Percentiles rank a stretch among this genome's conserved stretches.
Evolutionary conservation across 2,113 vertebrate genomes (phyloP).

Genomic region (Engystomops pustulosus): DNA sequence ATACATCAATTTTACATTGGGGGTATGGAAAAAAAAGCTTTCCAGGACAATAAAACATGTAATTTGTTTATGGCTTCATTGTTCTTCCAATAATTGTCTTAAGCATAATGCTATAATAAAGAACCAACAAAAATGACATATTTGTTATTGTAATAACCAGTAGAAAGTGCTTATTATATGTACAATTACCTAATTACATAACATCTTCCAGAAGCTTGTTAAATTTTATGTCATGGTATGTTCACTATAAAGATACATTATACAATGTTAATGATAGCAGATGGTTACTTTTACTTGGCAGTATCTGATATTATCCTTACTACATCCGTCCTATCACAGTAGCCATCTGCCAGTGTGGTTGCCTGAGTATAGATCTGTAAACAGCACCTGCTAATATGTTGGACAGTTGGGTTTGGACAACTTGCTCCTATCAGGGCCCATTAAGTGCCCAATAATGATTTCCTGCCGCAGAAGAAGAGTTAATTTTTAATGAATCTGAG

Average conservation of each 20-base stretch:
- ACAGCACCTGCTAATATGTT: conserved; percentile 23
- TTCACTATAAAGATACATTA: neutral
- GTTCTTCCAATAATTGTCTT: too few relatives aligned
- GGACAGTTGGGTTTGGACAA: conserved; percentile 14
- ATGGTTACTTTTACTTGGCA: conserved; percentile 33
- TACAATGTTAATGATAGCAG: conserved; percentile 14
- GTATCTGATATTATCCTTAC: neutral
- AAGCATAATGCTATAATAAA: too few relatives aligned
- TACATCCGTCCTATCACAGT: conserved; percentile 3
- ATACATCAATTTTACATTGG: too few relatives aligned
- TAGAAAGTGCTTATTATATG: neutral
- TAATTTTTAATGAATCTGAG: neutral
- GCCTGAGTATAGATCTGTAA: conserved; percentile 23
- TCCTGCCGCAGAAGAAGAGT: neutral
- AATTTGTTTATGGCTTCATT: too few relatives aligned
- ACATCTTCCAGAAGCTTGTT: neutral
- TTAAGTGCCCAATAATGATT: neutral
- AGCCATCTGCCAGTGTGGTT: conserved; percentile 23
- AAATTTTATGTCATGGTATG: neutral
- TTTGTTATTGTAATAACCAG: too few relatives aligned
- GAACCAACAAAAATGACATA: too few relatives aligned
- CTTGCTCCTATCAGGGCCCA: neutral
- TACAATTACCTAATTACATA: neutral
- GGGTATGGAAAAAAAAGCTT: too few relatives aligned
- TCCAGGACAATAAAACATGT: too few relatives aligned